Conservation (phyloP, 2,113 vertebrate species). For the Pedetes capensis region DNA sequence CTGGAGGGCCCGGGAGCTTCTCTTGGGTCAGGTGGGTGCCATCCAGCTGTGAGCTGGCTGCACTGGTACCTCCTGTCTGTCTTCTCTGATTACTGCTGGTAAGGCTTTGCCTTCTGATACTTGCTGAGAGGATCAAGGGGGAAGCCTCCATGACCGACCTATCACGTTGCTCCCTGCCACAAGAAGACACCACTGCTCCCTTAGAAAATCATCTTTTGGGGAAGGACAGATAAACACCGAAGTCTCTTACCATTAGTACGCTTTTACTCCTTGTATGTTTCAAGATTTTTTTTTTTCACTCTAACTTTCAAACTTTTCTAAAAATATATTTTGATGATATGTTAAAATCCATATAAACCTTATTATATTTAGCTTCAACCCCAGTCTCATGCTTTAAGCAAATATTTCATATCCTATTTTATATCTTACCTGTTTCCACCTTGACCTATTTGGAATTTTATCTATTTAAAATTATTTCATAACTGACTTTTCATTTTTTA, state of each 20-base stretch:
- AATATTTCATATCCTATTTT: neutral
- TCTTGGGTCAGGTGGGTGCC: constrained; percentile 53
- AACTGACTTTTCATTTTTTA: constrained; percentile 8
- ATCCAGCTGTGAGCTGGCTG: constrained; percentile 67
- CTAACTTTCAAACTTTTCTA: neutral
- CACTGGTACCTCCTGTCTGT: neutral
- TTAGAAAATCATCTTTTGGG: neutral
- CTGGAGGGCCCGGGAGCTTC: constrained; percentile 39
- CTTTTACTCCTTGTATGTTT: neutral
- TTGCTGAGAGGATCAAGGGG: neutral
- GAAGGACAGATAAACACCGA: neutral
- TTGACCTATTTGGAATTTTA: constrained; percentile 29
- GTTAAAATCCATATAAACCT: neutral
- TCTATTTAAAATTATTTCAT: constrained; percentile 35
- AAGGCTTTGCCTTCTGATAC: neutral
- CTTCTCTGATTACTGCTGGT: constrained; percentile 16
- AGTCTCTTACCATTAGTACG: too few species aligned
- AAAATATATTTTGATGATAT: neutral
- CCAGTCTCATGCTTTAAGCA: neutral
- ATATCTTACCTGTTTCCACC: neutral
- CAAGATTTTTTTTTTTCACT: neutral
- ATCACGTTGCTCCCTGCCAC: neutral
- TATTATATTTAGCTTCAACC: neutral
- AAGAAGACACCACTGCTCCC: neutral
- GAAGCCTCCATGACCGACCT: neutral